Conservation (phyloP, 2,888 invertebrate species). For the Cephus pygmeus region DNA sequence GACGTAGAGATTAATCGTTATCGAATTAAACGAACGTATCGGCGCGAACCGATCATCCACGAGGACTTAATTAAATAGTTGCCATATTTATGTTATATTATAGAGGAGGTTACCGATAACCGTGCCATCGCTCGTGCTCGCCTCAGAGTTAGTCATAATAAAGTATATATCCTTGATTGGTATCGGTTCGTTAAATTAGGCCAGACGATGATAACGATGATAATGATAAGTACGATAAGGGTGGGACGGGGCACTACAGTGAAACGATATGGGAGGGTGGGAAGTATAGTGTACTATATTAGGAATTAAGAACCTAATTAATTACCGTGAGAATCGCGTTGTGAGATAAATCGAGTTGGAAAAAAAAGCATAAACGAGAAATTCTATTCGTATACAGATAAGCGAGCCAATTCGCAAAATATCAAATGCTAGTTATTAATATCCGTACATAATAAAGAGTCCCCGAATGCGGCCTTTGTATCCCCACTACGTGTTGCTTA, state of each 20-base stretch:
- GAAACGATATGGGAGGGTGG: not conserved
- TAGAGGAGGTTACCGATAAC: slow-evolving; percentile 43
- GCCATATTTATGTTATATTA: slow-evolving; percentile 21
- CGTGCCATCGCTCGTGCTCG: slow-evolving; percentile 48
- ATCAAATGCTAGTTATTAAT: not conserved
- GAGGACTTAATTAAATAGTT: slow-evolving; percentile 6
- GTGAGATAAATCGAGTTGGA: not conserved
- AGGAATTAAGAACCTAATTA: not conserved
- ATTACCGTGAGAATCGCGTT: not conserved
- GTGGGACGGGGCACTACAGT: not conserved
- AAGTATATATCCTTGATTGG: not conserved
- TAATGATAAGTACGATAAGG: not conserved
- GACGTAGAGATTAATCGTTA: not conserved
- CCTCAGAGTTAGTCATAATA: slow-evolving; percentile 41
- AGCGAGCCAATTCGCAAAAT: not conserved
- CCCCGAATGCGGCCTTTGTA: slow-evolving; percentile 40
- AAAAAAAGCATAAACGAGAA: not conserved
- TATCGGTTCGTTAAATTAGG: not conserved
- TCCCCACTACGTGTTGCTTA: slow-evolving; percentile 63
- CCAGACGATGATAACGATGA: not conserved
- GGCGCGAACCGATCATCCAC: not conserved
- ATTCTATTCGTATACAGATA: not conserved
- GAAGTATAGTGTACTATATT: not conserved
- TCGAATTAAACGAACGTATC: not conserved
- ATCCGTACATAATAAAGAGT: not conserved